Conservation (phyloP, 2,797 vertebrate genomes). For the Perodicticus potto region DNA sequence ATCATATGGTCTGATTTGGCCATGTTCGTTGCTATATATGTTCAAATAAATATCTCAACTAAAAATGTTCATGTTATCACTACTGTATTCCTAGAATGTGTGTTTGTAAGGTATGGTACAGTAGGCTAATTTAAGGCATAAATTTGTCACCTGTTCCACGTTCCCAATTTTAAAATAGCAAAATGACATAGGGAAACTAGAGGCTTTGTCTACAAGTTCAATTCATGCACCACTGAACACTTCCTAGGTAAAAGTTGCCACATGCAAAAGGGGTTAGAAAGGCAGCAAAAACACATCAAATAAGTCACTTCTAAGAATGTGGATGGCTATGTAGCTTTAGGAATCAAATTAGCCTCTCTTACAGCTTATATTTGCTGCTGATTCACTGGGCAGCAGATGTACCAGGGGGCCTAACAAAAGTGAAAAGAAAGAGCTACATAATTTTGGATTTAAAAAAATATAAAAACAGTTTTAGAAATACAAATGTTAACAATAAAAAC, state of each 20-base stretch:
- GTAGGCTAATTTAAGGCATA: constrained; percentile 20
- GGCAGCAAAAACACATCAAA: neutral
- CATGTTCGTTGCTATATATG: constrained; percentile 5
- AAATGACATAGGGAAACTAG: neutral
- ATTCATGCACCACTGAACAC: neutral
- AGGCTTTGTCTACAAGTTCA: neutral
- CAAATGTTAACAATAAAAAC: neutral
- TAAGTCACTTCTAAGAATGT: constrained; percentile 22
- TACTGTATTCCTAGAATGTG: neutral
- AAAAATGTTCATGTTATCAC: neutral
- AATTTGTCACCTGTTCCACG: neutral
- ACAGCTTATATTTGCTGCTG: neutral
- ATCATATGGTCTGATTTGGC: constrained; percentile 31
- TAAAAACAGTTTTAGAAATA: neutral
- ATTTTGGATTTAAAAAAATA: neutral
- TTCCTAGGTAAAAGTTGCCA: neutral
- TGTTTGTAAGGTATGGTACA: neutral
- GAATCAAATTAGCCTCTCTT: neutral
- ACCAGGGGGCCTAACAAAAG: neutral
- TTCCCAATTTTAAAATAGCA: neutral
- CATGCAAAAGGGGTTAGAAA: neutral
- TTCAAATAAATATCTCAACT: constrained; percentile 38
- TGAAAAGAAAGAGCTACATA: neutral
- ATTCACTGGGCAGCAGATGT: neutral
- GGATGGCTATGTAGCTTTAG: neutral